A percentile compares a stretch with the other conserved stretches of the same genome.
These are phyloP conservation scores for Eumaeus atala DNA, from an alignment of 1,140 invertebrate genomes.

Conservation along the genomic window DNA sequence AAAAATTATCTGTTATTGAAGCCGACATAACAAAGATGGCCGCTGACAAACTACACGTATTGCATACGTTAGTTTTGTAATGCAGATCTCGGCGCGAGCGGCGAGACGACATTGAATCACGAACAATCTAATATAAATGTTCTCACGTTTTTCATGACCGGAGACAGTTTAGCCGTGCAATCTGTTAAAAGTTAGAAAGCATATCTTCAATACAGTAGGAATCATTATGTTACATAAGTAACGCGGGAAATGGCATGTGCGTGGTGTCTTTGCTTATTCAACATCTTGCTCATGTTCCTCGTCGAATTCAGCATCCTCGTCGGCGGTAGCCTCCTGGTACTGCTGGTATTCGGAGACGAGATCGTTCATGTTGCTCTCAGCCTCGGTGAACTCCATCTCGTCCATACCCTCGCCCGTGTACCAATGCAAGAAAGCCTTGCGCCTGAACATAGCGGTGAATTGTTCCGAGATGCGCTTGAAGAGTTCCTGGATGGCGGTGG, in stretches of 20 bases:
- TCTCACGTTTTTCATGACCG: constrained; percentile 43
- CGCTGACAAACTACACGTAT: constrained; percentile 44
- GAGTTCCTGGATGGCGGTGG: constrained; percentile 79
- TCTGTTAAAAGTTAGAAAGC: constrained; percentile 70
- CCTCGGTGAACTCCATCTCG: constrained; percentile 90
- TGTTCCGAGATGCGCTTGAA: constrained; percentile 83
- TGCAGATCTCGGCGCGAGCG: constrained; percentile 44
- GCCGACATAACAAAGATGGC: constrained; percentile 46
- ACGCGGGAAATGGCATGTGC: constrained; percentile 1
- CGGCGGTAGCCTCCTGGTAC: constrained; percentile 86
- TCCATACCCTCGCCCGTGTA: constrained; percentile 92
- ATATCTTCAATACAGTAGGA: constrained; percentile 56
- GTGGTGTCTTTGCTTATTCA: constrained; percentile 28
- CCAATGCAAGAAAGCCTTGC: constrained; percentile 86
- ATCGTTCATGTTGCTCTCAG: constrained; percentile 76
- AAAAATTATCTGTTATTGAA: constrained; percentile 66
- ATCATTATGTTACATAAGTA: constrained; percentile 56
- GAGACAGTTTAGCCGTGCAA: constrained; percentile 56
- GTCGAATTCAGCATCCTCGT: constrained; percentile 81
- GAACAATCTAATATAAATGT: constrained; percentile 37
- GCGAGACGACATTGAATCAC: background rate
- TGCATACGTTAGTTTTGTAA: constrained; percentile 47
- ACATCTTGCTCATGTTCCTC: constrained; percentile 76
- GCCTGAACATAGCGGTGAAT: constrained; percentile 87
- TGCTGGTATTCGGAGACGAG: constrained; percentile 87